Evolutionary conservation across 1,140 invertebrate genomes (phyloP).

Genomic region (Psilanteris sp.): DNA sequence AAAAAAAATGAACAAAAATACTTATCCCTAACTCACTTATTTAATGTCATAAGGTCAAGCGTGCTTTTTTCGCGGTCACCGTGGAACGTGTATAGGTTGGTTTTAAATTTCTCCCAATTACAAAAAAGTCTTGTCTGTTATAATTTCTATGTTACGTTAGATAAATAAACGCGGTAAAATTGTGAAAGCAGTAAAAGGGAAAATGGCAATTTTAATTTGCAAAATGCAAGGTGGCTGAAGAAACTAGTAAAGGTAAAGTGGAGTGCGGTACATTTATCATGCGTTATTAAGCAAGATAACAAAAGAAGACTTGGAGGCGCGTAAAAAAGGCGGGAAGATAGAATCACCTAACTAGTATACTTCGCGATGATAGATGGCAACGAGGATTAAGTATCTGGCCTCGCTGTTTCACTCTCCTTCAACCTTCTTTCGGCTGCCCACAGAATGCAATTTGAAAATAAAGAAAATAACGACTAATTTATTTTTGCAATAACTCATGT

Average conservation of each 20-base stretch:
- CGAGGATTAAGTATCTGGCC: slow-evolving; percentile 71
- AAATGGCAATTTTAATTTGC: slow-evolving; percentile 67
- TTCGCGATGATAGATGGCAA: slow-evolving; percentile 76
- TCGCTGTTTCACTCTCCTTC: slow-evolving; percentile 47
- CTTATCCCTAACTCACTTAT: too few relatives aligned
- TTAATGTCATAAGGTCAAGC: too few relatives aligned
- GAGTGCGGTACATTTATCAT: slow-evolving; percentile 76
- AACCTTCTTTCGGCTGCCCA: slow-evolving; percentile 45
- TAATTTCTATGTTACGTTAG: too few relatives aligned
- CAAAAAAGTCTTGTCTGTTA: too few relatives aligned
- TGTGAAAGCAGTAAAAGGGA: slow-evolving; percentile 12
- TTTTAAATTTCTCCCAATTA: too few relatives aligned
- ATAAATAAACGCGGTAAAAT: too few relatives aligned
- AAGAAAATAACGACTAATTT: slow-evolving; percentile 37
- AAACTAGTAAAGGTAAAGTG: slow-evolving; percentile 58
- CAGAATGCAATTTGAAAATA: slow-evolving; percentile 38
- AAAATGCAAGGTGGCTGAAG: slow-evolving; percentile 51
- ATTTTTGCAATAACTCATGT: slow-evolving; percentile 34
- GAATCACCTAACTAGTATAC: slow-evolving; percentile 77
- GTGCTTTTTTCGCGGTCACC: too few relatives aligned
- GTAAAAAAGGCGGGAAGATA: slow-evolving; percentile 77
- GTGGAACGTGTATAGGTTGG: too few relatives aligned
- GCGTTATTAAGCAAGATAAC: slow-evolving; percentile 79
- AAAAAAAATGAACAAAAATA: too few relatives aligned
- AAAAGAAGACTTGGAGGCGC: slow-evolving; percentile 72